Evolutionary conservation across 2,113 vertebrate genomes (phyloP), one percentile per base, ranked within the genome.

Genomic region (Uropsilus gracilis): DNA sequence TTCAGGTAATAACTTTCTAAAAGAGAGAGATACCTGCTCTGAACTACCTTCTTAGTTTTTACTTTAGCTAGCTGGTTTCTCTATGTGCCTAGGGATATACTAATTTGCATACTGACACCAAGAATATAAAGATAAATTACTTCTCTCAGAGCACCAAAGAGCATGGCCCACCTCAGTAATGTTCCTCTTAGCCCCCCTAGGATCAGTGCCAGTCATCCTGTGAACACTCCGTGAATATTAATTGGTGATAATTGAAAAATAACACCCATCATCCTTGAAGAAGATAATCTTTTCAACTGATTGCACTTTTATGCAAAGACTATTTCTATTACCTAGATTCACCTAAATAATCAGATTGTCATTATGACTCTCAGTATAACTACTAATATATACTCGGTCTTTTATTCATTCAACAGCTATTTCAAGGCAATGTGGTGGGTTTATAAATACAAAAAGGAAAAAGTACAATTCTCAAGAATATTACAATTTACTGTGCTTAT

Each of bases 181-280:
- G 39, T 80, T 95, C 94, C 69, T 34, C 57, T 39, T 50, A 88
- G 32, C 20, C 5, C 50, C 30, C 16, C 10, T n/a, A 73, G 80
- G 89, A 90, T 86, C 88, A 73, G 53, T 85, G 77, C 76, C 84
- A 93, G 92, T 85, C 81, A 89, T 88, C 44, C 83, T 5, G 13
- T 42, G 89, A 92, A 85, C 17, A 32, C 34, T 28, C 86, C 30
- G 2, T 91, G 93, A 64, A 95, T 96, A 75, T 94, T 95, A 96
- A 96, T 97, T 95, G 93, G 91, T 95, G 96, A 97, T 96, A 96
- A 96, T 97, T 94, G 93, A 92, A 92, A 90, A 97, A 86, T 95
- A 89, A 64, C 93, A 97, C 91, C 76, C 91, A 2, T 89, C n/a
- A 34, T 92, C 57, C 78, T 94, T 92, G 91, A 91, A 75, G 64